These are phyloP conservation scores for Brachionus asplanchnoidis DNA, from an alignment of 1,140 invertebrate genomes.

Conservation along the genomic window DNA sequence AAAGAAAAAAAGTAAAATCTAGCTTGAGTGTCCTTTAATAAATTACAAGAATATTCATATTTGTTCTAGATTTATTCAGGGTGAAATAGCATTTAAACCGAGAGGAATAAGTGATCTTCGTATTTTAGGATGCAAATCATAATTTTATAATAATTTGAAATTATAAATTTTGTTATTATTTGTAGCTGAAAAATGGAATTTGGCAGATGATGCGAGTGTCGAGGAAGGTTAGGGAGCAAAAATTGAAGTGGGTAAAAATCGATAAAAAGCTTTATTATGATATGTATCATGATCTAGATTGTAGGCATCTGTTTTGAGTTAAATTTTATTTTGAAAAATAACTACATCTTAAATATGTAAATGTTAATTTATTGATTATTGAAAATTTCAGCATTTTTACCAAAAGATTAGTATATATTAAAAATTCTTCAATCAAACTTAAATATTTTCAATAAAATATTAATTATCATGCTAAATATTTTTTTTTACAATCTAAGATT, in stretches of 20 bases:
- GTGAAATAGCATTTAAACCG: neutral
- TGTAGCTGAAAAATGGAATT: neutral
- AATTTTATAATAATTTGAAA: neutral
- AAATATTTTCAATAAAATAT: no score
- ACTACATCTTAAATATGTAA: no score
- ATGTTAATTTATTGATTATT: no score
- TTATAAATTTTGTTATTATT: neutral
- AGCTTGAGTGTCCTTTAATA: neutral
- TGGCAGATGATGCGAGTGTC: neutral
- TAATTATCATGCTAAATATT: no score
- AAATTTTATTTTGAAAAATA: no score
- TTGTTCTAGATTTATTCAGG: neutral
- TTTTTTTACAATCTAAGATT: no score
- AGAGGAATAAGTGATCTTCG: neutral
- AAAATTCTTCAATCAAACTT: no score
- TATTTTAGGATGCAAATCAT: neutral
- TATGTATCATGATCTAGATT: neutral
- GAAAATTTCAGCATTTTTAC: no score
- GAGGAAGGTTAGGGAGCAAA: neutral
- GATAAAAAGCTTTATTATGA: neutral
- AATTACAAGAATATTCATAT: neutral
- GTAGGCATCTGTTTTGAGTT: no score
- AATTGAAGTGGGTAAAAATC: neutral
- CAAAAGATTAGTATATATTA: no score
- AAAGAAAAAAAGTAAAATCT: neutral